Evolutionary conservation across 37 sponge, comb jelly and placozoan genomes (phyloP).

Genomic region (Dysidea cf. avara): DNA sequence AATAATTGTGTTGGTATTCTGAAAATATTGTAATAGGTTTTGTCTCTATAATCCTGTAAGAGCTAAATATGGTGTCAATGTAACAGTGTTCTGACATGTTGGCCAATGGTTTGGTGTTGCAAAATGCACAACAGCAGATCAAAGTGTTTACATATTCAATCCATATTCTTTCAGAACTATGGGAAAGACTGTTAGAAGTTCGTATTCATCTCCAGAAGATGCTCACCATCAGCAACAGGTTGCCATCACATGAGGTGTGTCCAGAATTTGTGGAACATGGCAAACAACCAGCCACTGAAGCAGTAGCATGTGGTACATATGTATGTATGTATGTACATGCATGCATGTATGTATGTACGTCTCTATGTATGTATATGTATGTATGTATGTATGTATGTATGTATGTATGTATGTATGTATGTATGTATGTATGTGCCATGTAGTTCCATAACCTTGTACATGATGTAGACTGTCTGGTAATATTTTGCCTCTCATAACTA

Average conservation of each 20-base stretch:
- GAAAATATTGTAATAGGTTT: no score
- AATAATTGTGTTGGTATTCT: no score
- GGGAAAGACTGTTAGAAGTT: conserved; percentile 77
- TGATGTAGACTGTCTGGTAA: no score
- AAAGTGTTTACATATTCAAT: no score
- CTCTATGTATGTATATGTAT: conserved; percentile 10
- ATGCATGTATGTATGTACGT: background rate
- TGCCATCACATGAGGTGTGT: conserved; percentile 52
- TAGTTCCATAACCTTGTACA: no score
- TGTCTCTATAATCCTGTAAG: no score
- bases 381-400: conserved; percentile 9
- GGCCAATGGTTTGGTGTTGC: no score
- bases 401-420: conserved; percentile 25
- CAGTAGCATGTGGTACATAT: conserved; percentile 19
- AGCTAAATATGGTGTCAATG: no score
- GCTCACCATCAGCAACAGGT: conserved; percentile 56
- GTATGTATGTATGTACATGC: background rate
- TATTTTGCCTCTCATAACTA: no score
- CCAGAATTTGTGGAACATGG: conserved; percentile 40
- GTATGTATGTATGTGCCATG: conserved; percentile 32
- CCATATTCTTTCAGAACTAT: conserved; percentile 56
- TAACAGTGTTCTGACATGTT: no score
- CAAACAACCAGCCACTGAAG: background rate
- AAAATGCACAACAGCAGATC: no score
- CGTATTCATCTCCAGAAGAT: conserved; percentile 73